Conservation (phyloP, 2,113 vertebrate species). For the Piaya cayana region DNA sequence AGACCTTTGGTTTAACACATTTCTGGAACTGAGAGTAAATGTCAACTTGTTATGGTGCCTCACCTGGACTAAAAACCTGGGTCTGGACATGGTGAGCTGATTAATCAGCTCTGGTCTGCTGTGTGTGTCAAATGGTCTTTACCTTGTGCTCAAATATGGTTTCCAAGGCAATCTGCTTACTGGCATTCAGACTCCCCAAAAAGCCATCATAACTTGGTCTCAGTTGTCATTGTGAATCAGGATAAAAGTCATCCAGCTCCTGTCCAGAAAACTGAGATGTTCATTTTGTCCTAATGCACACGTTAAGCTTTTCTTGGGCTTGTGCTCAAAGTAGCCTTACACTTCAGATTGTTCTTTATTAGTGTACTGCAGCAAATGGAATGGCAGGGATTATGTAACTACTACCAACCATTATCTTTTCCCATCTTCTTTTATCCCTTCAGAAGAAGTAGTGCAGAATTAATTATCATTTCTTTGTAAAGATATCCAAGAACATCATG, state of each 20-base stretch:
- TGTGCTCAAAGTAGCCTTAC: background rate
- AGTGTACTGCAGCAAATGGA: background rate
- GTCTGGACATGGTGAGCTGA: background rate
- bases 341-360: constrained; percentile 17
- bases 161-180: constrained; percentile 42
- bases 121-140: background rate
- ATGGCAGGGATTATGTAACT: background rate
- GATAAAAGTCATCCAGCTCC: background rate
- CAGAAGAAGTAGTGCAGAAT: constrained; percentile 46
- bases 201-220: background rate
- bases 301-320: constrained; percentile 7
- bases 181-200: background rate
- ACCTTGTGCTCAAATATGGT: background rate
- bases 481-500: constrained; percentile 32
- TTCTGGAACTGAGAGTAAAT: background rate
- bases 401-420: background rate
- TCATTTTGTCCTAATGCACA: background rate
- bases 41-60: background rate
- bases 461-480: constrained; percentile 45
- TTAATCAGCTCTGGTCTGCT: background rate
- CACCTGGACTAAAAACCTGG: background rate
- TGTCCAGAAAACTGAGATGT: background rate
- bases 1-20: background rate
- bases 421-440: constrained; percentile 3
- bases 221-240: constrained; percentile 40